Base-by-base conservation (phyloP, 2,797 vertebrate species). In the Halcyon leucocephala region DNA sequence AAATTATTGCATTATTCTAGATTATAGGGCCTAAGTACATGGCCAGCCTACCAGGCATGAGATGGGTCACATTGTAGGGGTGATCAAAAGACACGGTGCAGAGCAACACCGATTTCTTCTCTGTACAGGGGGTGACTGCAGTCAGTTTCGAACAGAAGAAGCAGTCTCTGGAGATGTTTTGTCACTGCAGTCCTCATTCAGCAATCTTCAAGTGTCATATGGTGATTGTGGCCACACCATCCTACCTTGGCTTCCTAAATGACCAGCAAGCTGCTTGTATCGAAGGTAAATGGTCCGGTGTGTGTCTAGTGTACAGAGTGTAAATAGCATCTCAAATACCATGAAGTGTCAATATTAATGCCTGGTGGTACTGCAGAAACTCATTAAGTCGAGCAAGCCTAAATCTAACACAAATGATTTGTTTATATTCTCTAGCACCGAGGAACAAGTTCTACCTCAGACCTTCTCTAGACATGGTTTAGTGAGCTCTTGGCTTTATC, bases 251-350 rank as follows among this genome's bases (percentile, higher is more conserved):
- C 52, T 90, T 97, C 89, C 67, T 66, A 74, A 93, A 93, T 19
- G 62, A 74, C 57, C 39, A 86, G 82, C 42, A 12, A 48, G 41
- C 79, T 96, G 81, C 89, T 74, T 46, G 57, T 82, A 85, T n/a
- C 74, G 49, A 92, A 92, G n/a, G 57, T 70, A 97, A 95, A 82
- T 71, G 82, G 19, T 89, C 77, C 78, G 42, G 16, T 17, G 39
- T 95, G 48, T 20, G 11, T 67, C 74, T 83, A 20, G 52, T 12
- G 41, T 29, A 37, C 35, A 11, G 85, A 93, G 46, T 92, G 80
- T 89, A 97, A 98, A 95, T 85, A 97, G 73, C 92, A 96, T 94
- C 87, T 93, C 94, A 97, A 95, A 97, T 96, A 88, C 89, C 79
- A 88, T 70, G 52, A 95, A 97, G 95, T 94, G 89, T 96, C 97